Base-by-base conservation (phyloP, 2,888 invertebrate species). In the Bembecia ichneumoniformis region DNA sequence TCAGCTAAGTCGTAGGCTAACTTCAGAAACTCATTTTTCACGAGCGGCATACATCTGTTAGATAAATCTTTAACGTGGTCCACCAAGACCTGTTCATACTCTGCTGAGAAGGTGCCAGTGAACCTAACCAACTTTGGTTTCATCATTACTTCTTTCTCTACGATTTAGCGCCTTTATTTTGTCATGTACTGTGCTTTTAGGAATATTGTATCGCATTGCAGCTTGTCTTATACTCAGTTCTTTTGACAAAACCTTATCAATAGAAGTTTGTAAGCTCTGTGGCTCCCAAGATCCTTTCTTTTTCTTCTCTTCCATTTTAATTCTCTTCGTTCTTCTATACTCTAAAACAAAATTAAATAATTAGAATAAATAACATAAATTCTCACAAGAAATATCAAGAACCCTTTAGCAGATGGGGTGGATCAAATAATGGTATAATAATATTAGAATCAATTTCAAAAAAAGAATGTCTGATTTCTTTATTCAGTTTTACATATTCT, bases 71-170 rank as follows among this genome's bases (percentile, higher is more conserved):
- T n/a, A n/a, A n/a, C n/a, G 47, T 55, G 52, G 1, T 51, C 48
- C 14, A 51, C 51, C 15, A 55, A 53, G 9, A 54, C 11, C 51
- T 54, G 47, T 47, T 58, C 51, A 34, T 55, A 56, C 47, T 55
- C 51, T 11, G 43, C 14, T 51, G 51, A 52, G 50, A 58, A 56
- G 44, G 58, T 53, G 34, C 43, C 45, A 36, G 47, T 52, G 47
- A 56, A 50, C 40, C 50, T 50, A 43, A 47, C 47, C 5, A 50
- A 13, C 36, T 49, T 49, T 49, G 49, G 49, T 48, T 48, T 44
- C 48, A 51, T 16, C 20, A 48, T 48, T 35, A 51, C 51, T n/a
- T 51, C 48, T 48, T 48, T 51, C 11, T 43, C 47, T 44, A 9
- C 20, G 34, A 7, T 51, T 51, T 28, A 51, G 43, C 11, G 45